Conservation (phyloP, 2,888 invertebrate species). For the Phengaris arion region DNA sequence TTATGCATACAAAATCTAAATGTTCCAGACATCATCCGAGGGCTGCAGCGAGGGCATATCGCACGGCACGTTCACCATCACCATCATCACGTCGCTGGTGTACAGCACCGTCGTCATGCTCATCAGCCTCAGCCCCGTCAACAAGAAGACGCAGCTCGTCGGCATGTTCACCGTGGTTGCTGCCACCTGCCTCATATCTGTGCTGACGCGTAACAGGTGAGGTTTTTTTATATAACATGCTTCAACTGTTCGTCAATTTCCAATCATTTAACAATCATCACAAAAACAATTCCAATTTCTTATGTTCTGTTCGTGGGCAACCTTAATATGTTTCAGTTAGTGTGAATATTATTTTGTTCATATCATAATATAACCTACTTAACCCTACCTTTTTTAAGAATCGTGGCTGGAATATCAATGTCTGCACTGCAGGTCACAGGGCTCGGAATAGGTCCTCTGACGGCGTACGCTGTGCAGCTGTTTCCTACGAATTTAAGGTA, state of each 20-base stretch:
- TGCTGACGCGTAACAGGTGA: slow-evolving; percentile 56
- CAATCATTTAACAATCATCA: no score
- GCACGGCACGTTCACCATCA: slow-evolving; percentile 58
- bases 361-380: no score
- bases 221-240: not conserved
- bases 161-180: slow-evolving; percentile 57
- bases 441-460: slow-evolving; percentile 65
- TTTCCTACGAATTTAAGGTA: slow-evolving; percentile 71
- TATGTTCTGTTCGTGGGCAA: no score
- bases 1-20: slow-evolving; percentile 17
- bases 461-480: slow-evolving; percentile 64
- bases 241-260: no score
- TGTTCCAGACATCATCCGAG: slow-evolving; percentile 46
- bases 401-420: slow-evolving; percentile 61
- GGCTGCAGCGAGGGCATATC: slow-evolving; percentile 61
- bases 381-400: slow-evolving; percentile 41
- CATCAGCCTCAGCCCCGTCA: slow-evolving; percentile 55
- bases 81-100: slow-evolving; percentile 59
- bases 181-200: slow-evolving; percentile 54
- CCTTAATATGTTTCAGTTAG: no score
- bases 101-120: slow-evolving; percentile 56
- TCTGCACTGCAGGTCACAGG: slow-evolving; percentile 64
- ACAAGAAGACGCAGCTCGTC: slow-evolving; percentile 59
- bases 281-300: no score
- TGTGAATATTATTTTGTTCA: no score